Percentiles rank a stretch among this genome's conserved stretches.
These are phyloP conservation scores for Aegotheles bennettii DNA, from an alignment of 2,113 vertebrate genomes.

Conservation along the genomic window DNA sequence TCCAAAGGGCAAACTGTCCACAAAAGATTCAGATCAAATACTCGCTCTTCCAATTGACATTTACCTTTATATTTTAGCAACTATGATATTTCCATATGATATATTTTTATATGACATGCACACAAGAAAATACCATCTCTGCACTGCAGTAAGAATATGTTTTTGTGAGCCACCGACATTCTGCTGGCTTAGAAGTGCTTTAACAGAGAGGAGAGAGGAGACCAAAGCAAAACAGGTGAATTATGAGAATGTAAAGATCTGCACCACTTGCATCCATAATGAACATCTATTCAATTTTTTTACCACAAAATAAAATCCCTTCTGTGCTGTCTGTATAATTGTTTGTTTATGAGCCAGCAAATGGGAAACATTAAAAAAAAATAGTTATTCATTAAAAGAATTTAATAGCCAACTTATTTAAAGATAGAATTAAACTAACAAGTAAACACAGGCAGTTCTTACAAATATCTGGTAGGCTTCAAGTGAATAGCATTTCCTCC, in stretches of 20 bases:
- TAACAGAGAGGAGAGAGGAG: background rate
- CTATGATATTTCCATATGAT: background rate
- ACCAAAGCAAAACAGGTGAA: background rate
- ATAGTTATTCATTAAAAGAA: background rate
- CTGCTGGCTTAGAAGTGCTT: background rate
- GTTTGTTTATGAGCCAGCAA: background rate
- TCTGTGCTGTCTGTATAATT: background rate
- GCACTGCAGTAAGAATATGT: background rate
- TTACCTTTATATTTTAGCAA: conserved; percentile 13
- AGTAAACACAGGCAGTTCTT: background rate
- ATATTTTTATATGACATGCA: background rate
- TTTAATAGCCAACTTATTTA: background rate
- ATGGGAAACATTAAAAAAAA: background rate
- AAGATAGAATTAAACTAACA: background rate
- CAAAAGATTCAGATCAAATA: conserved; percentile 24
- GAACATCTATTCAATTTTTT: background rate
- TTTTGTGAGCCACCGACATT: background rate
- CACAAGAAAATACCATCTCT: background rate
- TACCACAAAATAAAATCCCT: background rate
- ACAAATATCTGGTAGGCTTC: background rate
- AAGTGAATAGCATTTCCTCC: background rate
- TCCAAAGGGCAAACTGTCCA: conserved; percentile 34
- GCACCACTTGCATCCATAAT: background rate
- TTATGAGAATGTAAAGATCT: background rate
- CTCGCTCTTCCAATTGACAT: conserved; percentile 23